Percentiles rank a stretch among this genome's conserved stretches.
These are phyloP conservation scores for Junonia oenone DNA, from an alignment of 2,888 invertebrate genomes.

Conservation along the genomic window DNA sequence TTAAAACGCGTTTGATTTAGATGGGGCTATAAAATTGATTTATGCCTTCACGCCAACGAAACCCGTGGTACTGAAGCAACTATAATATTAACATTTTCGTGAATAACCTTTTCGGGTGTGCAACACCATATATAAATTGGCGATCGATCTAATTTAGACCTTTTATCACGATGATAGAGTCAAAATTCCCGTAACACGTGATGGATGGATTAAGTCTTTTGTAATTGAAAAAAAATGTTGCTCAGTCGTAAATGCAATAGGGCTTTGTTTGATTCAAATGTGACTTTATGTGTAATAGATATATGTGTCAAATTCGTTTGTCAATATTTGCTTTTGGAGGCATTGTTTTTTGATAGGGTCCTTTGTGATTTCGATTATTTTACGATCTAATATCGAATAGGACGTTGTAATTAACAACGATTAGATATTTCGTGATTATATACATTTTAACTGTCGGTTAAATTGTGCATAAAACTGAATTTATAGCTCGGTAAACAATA, in stretches of 20 bases:
- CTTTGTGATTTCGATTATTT: constrained; percentile 69
- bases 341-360: constrained; percentile 70
- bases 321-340: constrained; percentile 40
- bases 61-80: constrained; percentile 78
- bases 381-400: constrained; percentile 61
- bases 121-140: constrained; percentile 52
- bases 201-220: constrained; percentile 63
- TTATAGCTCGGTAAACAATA: not conserved
- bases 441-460: not conserved
- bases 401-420: constrained; percentile 47
- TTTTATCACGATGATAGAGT: constrained; percentile 23
- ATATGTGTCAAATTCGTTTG: constrained; percentile 41
- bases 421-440: constrained; percentile 15
- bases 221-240: constrained; percentile 66
- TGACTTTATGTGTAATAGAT: constrained; percentile 36
- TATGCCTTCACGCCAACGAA: constrained; percentile 80
- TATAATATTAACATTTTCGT: constrained; percentile 81
- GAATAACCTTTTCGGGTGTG: constrained; percentile 67
- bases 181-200: constrained; percentile 23
- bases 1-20: constrained; percentile 81
- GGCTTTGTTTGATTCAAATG: constrained; percentile 40
- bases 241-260: constrained; percentile 71
- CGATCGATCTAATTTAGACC: constrained; percentile 32
- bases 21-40: constrained; percentile 81
- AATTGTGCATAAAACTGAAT: too few relatives aligned